Conservation (phyloP, 1,140 invertebrate species). For the Holotrichia oblita region DNA sequence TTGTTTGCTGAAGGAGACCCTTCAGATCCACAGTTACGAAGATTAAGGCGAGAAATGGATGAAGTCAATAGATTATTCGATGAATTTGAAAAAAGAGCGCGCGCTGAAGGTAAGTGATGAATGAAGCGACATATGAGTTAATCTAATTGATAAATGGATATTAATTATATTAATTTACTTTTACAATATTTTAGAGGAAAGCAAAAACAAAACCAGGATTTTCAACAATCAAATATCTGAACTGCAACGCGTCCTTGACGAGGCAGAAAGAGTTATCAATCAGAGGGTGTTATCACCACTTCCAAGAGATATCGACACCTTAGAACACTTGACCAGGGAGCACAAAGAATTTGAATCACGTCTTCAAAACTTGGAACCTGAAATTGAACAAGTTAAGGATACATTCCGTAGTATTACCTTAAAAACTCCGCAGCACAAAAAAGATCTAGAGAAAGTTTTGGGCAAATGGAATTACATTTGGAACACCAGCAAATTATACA, state of each 20-base stretch:
- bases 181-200: conserved; percentile 73
- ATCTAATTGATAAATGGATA: too few species aligned
- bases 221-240: conserved; percentile 86
- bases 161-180: background rate
- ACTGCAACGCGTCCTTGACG: conserved; percentile 84
- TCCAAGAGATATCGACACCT: conserved; percentile 83
- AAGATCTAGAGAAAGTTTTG: conserved; percentile 85
- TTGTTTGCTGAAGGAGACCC: conserved; percentile 92
- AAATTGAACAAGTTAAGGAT: conserved; percentile 84
- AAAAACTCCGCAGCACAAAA: conserved; percentile 91
- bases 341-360: conserved; percentile 88
- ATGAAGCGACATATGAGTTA: too few species aligned
- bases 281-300: conserved; percentile 81
- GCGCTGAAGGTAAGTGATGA: conserved; percentile 74
- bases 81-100: conserved; percentile 88
- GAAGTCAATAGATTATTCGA: conserved; percentile 96
- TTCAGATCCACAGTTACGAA: conserved; percentile 88
- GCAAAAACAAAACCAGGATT: conserved; percentile 84
- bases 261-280: conserved; percentile 85
- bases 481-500: conserved; percentile 85
- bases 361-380: conserved; percentile 75
- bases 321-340: conserved; percentile 87
- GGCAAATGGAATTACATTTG: conserved; percentile 93
- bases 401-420: conserved; percentile 83
- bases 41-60: conserved; percentile 90